phyloP scores from a whole-genome alignment of 2,113 vertebrate species.

The Mionectes macconnelli region DNA sequence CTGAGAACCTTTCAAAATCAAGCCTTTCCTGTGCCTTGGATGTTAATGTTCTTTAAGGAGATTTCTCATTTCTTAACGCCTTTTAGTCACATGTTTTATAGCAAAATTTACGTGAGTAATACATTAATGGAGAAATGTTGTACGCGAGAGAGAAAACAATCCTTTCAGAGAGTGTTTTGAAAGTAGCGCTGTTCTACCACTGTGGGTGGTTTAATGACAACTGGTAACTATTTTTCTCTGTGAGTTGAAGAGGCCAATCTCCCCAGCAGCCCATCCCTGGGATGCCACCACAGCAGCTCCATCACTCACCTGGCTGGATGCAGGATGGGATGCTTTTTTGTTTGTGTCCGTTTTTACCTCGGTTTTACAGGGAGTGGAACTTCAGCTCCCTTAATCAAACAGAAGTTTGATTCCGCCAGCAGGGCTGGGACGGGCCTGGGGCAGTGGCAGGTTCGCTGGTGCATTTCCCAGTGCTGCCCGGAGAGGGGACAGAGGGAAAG shows the following conservation, averaged over 20 bases:
- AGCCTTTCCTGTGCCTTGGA: background rate
- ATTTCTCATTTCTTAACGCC: background rate
- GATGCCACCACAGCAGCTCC: background rate
- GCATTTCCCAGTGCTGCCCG: background rate
- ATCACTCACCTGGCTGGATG: background rate
- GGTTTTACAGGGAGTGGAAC: rapidly evolving
- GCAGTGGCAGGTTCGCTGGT: background rate
- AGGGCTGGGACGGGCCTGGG: background rate
- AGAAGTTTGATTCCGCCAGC: no score
- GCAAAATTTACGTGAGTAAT: background rate
- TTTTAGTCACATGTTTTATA: background rate
- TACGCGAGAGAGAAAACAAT: background rate
- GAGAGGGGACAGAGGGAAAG: background rate
- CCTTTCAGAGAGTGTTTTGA: background rate
- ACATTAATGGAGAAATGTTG: background rate
- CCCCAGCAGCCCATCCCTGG: background rate
- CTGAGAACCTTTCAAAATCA: background rate
- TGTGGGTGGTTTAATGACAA: background rate
- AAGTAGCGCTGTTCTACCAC: background rate
- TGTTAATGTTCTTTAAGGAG: background rate
- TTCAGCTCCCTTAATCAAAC: background rate
- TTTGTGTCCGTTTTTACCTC: background rate
- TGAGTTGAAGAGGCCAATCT: background rate
- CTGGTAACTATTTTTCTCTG: background rate
- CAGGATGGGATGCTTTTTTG: background rate